Base-by-base conservation (phyloP, 2,797 vertebrate genomes). In the Chaetophractus vellerosus region DNA sequence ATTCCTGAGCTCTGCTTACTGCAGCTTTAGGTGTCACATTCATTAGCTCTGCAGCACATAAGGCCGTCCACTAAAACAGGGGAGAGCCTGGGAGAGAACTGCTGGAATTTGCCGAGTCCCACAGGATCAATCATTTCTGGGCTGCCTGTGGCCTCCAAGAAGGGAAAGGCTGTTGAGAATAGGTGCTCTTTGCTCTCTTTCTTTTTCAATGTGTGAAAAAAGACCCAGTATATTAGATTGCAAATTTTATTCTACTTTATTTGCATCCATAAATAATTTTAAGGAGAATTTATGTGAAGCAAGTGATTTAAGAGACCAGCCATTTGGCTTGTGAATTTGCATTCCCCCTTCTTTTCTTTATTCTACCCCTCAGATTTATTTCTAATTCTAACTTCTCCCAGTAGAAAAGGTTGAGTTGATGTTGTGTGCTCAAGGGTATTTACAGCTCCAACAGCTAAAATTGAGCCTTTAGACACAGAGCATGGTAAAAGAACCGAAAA, bases 171-270 rank as follows among this genome's bases (percentile, higher is more conserved):
- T 33, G 26, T 50, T 63, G 23, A 68, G 15, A 80, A 23, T 18
- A 85, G 61, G 8, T 5, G 8, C 33, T 50, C 18, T 57, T 92
- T 75, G 26, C 31, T 57, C 69, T 24, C 18, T 90, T 57, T 45
- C 2, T 7, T 57, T 75, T 28, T 41, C 38, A 57, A 4, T 16
- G 12, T 28, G 31, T 33, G 74, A 9, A 15, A 86, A 86, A 76
- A 8, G 18, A 21, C 6, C 31, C 12, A 69, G 33, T 48, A n/a
- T 71, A 76, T 72, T 71, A 71, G 45, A 64, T 59, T 79, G 9
- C 38, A 94, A 52, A 24, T 52, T 74, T 90, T 87, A 69, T 93
- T 92, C 33, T 41, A 64, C 64, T 80, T 41, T 80, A 80, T 76
- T 81, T 87, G 45, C 31, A 61, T 75, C 57, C 19, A 71, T 45